Conservation (phyloP, 53 echinoderm and acorn worm genomes). For the Antedon mediterranea region DNA sequence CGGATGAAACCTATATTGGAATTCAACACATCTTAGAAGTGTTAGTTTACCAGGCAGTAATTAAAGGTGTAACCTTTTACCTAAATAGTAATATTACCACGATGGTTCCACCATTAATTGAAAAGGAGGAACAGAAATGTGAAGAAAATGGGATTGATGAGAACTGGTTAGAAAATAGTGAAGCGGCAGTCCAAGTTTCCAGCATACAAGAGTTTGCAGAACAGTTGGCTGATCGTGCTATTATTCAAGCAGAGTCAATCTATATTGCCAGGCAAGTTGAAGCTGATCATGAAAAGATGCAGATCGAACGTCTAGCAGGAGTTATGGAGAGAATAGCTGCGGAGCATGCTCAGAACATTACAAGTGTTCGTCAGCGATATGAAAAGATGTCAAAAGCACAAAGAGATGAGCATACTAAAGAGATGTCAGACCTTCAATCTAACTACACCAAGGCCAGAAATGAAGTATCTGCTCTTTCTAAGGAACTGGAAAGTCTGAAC, state of each 20-base stretch:
- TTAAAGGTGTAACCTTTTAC: constrained; percentile 11
- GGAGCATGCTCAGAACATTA: constrained; percentile 50
- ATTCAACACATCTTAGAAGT: background rate
- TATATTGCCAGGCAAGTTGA: background rate
- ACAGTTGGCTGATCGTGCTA: constrained; percentile 1
- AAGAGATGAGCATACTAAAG: constrained; percentile 33
- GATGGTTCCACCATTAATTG: background rate
- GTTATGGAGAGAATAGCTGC: constrained; percentile 42
- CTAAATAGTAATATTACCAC: background rate
- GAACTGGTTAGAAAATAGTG: constrained; percentile 31
- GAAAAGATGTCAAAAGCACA: constrained; percentile 41
- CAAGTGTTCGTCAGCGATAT: constrained; percentile 41
- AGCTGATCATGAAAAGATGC: constrained; percentile 2
- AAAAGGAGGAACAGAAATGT: background rate
- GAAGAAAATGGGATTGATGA: constrained; percentile 9
- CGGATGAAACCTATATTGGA: background rate
- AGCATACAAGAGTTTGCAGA: constrained; percentile 6
- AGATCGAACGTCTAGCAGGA: constrained; percentile 6
- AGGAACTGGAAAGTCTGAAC: background rate
- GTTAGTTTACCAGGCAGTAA: background rate
- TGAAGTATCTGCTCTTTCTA: background rate
- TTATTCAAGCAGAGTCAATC: constrained; percentile 2
- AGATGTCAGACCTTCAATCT: constrained; percentile 30
- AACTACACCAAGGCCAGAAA: constrained; percentile 12
- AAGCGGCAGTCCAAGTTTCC: background rate